A percentile compares a stretch with the other conserved stretches of the same genome.
Evolutionary conservation across 2,113 vertebrate species (phyloP).

Genomic region (Scophthalmus maximus): DNA sequence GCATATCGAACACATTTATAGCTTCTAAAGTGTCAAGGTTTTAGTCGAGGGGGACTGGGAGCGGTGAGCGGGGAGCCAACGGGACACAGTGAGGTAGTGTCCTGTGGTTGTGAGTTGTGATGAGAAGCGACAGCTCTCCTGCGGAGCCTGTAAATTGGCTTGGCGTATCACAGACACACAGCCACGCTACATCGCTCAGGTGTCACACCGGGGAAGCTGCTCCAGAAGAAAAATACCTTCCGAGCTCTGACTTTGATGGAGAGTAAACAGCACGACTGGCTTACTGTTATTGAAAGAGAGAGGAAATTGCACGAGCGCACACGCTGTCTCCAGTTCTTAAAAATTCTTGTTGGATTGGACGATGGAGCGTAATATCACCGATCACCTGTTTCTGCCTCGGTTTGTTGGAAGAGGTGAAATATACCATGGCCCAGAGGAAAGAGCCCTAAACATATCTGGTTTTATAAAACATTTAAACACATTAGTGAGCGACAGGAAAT

Average conservation of each 20-base stretch:
- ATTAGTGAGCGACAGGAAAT: conserved; percentile 39
- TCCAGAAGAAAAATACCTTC: conserved; percentile 78
- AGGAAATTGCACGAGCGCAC: conserved; percentile 64
- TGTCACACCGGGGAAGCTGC: conserved; percentile 79
- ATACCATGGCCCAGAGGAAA: background rate
- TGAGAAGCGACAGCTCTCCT: conserved; percentile 79
- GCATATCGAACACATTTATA: conserved; percentile 47
- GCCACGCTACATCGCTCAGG: conserved; percentile 80
- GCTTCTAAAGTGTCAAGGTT: conserved; percentile 59
- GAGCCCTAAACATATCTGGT: background rate
- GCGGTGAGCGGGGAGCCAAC: conserved; percentile 57
- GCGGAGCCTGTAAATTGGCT: conserved; percentile 81
- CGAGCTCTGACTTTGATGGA: conserved; percentile 78
- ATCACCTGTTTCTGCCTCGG: conserved; percentile 31
- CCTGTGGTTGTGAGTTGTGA: conserved; percentile 79
- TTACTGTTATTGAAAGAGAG: conserved; percentile 72
- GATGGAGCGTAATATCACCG: conserved; percentile 20
- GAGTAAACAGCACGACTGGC: conserved; percentile 75
- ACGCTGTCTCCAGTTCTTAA: conserved; percentile 41
- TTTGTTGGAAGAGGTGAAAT: conserved; percentile 18
- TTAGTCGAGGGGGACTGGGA: conserved; percentile 51
- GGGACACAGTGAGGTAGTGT: conserved; percentile 71
- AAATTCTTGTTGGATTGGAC: conserved; percentile 34
- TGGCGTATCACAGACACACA: conserved; percentile 82
- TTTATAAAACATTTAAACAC: background rate